Evolutionary conservation across 2,888 invertebrate species (phyloP), one percentile per base, ranked within the genome.

Genomic region (Polia nebulosa): DNA sequence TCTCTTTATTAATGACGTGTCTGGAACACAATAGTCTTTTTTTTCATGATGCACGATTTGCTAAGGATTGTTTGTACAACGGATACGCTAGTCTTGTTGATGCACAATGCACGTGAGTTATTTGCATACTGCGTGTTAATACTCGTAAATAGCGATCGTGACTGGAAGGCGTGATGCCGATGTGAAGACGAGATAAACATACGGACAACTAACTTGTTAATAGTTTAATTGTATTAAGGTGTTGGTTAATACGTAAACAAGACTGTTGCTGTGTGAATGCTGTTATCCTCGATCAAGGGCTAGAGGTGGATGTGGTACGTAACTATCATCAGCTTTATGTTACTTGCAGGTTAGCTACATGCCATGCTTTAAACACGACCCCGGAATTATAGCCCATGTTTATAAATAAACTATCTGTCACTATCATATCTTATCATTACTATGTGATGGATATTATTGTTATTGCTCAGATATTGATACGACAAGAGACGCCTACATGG

Each of bases 71-170:
- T 68, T 15, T 60, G 45, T 47, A 56, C 60, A 71, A 52, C 78
- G 82, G 82, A 82, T 76, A 68, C 68, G 22, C 39, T 62, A 62
- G 58, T 68, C 67, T 82, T 70, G 74, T 81, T 76, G 66, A 79
- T 78, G 68, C 67, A 80, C 78, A 78, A 79, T 80, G 76, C 83
- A 82, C 78, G 79, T 79, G 69, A 78, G 25, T 27, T 76, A 83
- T 85, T 86, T 81, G 81, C 84, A 87, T 86, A 76, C 70, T 59
- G 60, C 82, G 75, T 82, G 82, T 81, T 79, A 80, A 72, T 78
- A 81, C 74, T 84, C 52, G 63, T 82, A 85, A 86, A 86, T 78
- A 80, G 63, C 55, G 65, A 83, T 88, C 89, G 89, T 89, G 88
- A 89, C 84, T 72, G 22, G 71, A 41, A 77, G 73, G 71, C 82